A percentile compares a stretch with the other conserved stretches of the same genome.
These are phyloP conservation scores for Pollachius pollachius DNA, from an alignment of 2,113 vertebrate genomes.

Conservation along the genomic window DNA sequence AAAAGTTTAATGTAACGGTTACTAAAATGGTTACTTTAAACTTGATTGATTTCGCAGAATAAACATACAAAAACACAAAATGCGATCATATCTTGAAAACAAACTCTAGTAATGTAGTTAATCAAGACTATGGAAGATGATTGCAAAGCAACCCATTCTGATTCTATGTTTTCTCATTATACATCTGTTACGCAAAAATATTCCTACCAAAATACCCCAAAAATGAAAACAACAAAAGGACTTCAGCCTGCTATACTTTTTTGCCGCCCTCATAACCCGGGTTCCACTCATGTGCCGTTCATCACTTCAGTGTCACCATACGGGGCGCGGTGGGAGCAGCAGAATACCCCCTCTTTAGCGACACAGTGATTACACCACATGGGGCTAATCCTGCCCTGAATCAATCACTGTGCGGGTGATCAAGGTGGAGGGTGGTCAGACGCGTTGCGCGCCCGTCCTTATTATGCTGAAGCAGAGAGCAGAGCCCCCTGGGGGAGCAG, in stretches of 20 bases:
- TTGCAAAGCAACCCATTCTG: no score
- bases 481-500: conserved; percentile 44
- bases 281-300: neutral
- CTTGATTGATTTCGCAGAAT: no score
- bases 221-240: no score
- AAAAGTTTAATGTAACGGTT: no score
- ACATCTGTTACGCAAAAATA: no score
- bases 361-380: neutral
- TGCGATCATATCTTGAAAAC: no score
- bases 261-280: neutral
- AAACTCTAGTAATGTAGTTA: no score
- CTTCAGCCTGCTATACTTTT: neutral
- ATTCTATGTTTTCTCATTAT: no score
- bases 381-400: conserved; percentile 66
- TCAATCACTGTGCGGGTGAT: conserved; percentile 71
- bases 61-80: no score
- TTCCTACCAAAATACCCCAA: no score
- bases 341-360: neutral
- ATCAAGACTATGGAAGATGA: no score
- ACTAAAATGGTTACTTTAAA: no score
- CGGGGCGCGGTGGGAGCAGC: neutral
- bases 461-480: conserved; percentile 49
- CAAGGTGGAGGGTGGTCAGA: conserved; percentile 66
- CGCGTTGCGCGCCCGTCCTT: conserved; percentile 65
- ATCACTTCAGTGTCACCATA: neutral